Evolutionary conservation across 2,113 vertebrate genomes (phyloP).

Genomic region (Anthoscopus minutus): DNA sequence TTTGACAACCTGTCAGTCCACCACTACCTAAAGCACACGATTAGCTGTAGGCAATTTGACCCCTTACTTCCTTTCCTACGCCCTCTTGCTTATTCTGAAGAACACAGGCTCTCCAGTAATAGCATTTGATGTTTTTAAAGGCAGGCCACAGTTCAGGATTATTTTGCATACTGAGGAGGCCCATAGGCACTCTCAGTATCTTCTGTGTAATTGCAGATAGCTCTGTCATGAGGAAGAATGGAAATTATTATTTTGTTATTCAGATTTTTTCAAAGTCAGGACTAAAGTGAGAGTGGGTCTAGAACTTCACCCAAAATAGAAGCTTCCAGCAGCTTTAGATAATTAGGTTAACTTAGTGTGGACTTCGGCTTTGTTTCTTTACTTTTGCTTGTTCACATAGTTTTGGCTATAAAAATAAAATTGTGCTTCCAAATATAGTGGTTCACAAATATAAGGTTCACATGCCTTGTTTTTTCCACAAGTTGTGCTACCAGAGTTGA

Average conservation of each 20-base stretch:
- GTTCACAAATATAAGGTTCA: not conserved
- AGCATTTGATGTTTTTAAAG: slow-evolving; percentile 1
- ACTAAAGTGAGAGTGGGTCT: not conserved
- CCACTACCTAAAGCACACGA: slow-evolving; percentile 15
- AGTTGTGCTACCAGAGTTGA: not conserved
- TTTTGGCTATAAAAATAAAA: not conserved
- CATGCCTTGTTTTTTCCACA: not conserved
- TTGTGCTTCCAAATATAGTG: not conserved
- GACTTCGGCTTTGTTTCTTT: not conserved
- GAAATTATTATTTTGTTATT: not conserved
- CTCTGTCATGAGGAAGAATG: not conserved
- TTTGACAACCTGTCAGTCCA: slow-evolving; percentile 54
- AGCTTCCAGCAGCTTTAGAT: not conserved
- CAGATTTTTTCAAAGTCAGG: not conserved
- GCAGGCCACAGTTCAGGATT: not conserved
- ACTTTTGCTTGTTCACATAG: not conserved
- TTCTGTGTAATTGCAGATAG: not conserved
- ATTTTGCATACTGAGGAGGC: slow-evolving; percentile 2
- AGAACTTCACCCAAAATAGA: not conserved
- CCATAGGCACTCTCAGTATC: not conserved
- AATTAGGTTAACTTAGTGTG: not conserved
- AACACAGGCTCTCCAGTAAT: not conserved
- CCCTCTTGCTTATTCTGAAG: slow-evolving; percentile 9
- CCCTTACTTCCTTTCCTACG: slow-evolving; percentile 35
- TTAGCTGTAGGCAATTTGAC: slow-evolving; percentile 36